Evolutionary conservation across 2,888 invertebrate genomes (phyloP).

Genomic region (Apomyelois bistriatella): DNA sequence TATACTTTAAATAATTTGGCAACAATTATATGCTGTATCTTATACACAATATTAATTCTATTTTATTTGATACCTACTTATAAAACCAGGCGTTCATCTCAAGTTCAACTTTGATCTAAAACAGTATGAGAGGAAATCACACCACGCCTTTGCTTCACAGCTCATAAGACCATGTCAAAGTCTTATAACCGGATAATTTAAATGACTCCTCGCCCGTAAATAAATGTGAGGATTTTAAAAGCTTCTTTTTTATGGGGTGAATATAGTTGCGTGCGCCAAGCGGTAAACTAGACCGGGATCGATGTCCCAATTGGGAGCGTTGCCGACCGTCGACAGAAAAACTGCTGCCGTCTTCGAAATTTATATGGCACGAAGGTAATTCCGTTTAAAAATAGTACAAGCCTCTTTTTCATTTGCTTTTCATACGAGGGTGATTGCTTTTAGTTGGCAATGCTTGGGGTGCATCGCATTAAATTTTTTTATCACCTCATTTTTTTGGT

Average conservation of each 20-base stretch:
- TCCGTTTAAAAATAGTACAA: constrained; percentile 14
- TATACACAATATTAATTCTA: no score
- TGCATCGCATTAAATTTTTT: no score
- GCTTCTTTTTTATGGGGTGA: constrained; percentile 30
- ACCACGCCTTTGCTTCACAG: neutral
- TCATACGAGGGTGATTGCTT: constrained; percentile 8
- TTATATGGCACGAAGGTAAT: constrained; percentile 24
- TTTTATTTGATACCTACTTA: no score
- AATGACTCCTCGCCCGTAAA: constrained; percentile 13
- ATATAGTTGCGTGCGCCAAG: constrained; percentile 47
- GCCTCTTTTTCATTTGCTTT: constrained; percentile 11
- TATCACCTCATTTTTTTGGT: no score
- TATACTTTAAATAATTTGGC: no score
- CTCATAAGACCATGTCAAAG: neutral
- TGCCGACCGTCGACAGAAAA: constrained; percentile 44
- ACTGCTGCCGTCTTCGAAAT: constrained; percentile 33
- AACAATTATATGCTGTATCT: no score
- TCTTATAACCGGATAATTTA: constrained; percentile 9
- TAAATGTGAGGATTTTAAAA: constrained; percentile 26
- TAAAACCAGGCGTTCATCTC: no score
- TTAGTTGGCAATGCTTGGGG: constrained; percentile 13
- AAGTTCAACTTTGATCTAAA: no score
- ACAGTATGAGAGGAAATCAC: no score
- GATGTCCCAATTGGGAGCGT: constrained; percentile 59
- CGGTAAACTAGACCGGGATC: constrained; percentile 48